These are phyloP conservation scores for Siniperca scherzeri DNA, from an alignment of 2,797 vertebrate species.

Conservation along the genomic window DNA sequence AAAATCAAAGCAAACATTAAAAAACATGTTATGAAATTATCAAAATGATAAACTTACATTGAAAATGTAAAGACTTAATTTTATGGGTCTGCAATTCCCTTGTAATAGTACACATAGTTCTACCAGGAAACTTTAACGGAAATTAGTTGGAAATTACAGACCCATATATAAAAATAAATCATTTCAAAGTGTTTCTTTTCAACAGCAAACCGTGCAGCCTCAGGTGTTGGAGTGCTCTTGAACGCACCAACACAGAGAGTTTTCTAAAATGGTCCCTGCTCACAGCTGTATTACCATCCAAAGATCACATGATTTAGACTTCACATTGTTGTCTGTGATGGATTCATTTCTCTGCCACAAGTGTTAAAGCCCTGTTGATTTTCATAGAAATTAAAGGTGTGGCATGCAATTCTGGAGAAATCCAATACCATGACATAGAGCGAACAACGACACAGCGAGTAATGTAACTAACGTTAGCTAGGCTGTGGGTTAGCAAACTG, in stretches of 20 bases:
- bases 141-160: neutral
- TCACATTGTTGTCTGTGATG: neutral
- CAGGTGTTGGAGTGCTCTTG: constrained; percentile 1
- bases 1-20: neutral
- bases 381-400: neutral
- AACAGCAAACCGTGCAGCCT: too few relatives aligned
- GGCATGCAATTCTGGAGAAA: too few relatives aligned
- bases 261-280: neutral
- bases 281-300: neutral
- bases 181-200: neutral
- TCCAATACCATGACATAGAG: too few relatives aligned
- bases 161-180: neutral
- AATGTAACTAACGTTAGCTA: too few relatives aligned
- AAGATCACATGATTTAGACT: neutral
- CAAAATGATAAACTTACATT: neutral
- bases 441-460: too few relatives aligned
- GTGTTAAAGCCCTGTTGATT: neutral
- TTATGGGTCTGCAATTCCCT: neutral
- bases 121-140: neutral
- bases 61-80: neutral
- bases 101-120: neutral
- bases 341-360: neutral
- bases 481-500: too few relatives aligned
- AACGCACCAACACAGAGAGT: neutral
- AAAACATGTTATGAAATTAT: neutral